These are phyloP conservation scores for Metopia argyrocephala DNA, from an alignment of 2,888 invertebrate species.

Conservation along the genomic window DNA sequence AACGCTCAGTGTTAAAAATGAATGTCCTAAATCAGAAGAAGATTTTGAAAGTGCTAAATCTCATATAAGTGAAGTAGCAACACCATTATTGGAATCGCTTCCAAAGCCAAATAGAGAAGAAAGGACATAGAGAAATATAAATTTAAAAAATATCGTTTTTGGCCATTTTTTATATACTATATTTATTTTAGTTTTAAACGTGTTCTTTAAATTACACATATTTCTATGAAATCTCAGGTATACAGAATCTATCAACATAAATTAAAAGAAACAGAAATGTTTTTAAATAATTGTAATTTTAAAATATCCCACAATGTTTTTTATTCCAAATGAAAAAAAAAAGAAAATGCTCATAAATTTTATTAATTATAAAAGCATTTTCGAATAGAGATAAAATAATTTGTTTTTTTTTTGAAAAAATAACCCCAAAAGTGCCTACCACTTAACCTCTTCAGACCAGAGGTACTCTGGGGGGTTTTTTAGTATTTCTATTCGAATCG, in stretches of 20 bases:
- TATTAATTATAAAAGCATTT: neutral
- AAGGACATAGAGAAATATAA: slow-evolving; percentile 9
- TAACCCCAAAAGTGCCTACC: slow-evolving; percentile 15
- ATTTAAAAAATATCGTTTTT: neutral
- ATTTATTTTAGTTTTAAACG: neutral
- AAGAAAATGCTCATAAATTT: neutral
- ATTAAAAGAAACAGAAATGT: slow-evolving; percentile 10
- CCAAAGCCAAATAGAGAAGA: slow-evolving; percentile 33
- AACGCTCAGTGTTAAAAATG: slow-evolving; percentile 33
- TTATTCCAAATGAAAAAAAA: slow-evolving; percentile 1
- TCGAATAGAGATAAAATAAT: neutral
- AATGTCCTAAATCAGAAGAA: slow-evolving; percentile 71
- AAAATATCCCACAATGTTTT: slow-evolving; percentile 16
- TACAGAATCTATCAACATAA: slow-evolving; percentile 26
- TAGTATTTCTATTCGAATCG: too few species aligned
- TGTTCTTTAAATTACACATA: slow-evolving; percentile 18
- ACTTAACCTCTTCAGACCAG: too few species aligned
- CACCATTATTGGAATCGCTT: slow-evolving; percentile 69
- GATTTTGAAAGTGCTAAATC: slow-evolving; percentile 76
- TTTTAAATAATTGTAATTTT: slow-evolving; percentile 21
- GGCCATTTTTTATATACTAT: neutral
- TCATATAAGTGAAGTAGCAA: slow-evolving; percentile 70
- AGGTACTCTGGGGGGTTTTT: too few species aligned
- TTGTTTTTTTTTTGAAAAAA: neutral
- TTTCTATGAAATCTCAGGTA: slow-evolving; percentile 64